Base-by-base conservation (phyloP, 2,888 invertebrate genomes). In the Amiota minor region DNA sequence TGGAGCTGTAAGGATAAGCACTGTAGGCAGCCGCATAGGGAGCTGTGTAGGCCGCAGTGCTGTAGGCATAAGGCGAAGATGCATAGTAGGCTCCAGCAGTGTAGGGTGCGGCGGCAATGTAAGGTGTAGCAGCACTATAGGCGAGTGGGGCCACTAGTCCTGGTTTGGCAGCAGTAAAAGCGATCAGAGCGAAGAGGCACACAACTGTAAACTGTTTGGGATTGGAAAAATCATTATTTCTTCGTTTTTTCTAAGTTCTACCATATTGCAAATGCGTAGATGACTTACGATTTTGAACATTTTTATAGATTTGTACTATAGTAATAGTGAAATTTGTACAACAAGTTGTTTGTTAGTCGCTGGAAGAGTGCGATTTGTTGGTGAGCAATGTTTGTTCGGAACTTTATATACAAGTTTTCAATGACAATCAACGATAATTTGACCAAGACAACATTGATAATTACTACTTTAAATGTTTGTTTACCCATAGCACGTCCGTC, bases 221-320 rank as follows among this genome's bases (percentile, higher is more conserved):
- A 72, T 61, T 10, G 9, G 45, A 18, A 35, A 14, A 16, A 18
- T n/a, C n/a, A 35, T 35, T 35, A 35, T 35, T 35, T 49, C 1
- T 35, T 35, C 6, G 6, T 35, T 35, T 49, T 1, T 35, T 35
- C 6, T 6, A 35, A 35, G 35, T 35, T 8, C 56, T 55, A 53
- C n/a, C 35, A 2, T 35, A 6, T 2, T 16, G n/a, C 35, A 23
- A 6, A 35, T 35, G 1, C 6, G 35, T 35, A 20, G 47, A 56
- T 61, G 72, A 87, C 88, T 87, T 82, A 88, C 88, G 80, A 86
- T 85, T 85, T 87, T 87, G 83, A 86, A 88, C 88, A 87, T 88
- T 74, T 88, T 88, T 81, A 70, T 65, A 72, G 73, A 68, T 76
- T 75, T 77, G 72, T 46, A 67, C 47, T 62, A 65, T 55, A 74